Evolutionary conservation across 1,140 invertebrate genomes (phyloP).

Genomic region (Drosophila rufa): DNA sequence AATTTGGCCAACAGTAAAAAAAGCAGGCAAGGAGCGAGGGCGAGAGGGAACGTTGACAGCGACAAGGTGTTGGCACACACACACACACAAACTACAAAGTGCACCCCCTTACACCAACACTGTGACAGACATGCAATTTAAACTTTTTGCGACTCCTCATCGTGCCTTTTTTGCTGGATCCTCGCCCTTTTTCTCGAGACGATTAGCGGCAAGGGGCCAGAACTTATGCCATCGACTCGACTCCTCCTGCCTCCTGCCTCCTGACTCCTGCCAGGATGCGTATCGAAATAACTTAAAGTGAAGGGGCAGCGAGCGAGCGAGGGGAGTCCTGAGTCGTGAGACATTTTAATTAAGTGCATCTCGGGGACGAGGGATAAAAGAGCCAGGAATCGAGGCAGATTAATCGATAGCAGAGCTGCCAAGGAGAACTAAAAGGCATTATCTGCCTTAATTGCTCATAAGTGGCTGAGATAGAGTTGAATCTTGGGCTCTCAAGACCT

Average conservation of each 20-base stretch:
- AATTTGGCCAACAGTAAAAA: constrained; percentile 47
- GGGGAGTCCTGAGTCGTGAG: constrained; percentile 1
- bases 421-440: constrained; percentile 1
- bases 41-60: constrained; percentile 31
- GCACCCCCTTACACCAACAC: constrained; percentile 4
- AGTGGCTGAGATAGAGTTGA: constrained; percentile 2
- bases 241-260: neutral
- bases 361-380: constrained; percentile 11
- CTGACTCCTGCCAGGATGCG: constrained; percentile 12
- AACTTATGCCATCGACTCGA: constrained; percentile 47
- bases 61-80: constrained; percentile 46
- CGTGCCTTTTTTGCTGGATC: neutral
- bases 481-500: neutral
- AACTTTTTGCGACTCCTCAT: constrained; percentile 24
- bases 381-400: constrained; percentile 10
- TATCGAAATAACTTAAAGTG: constrained; percentile 54
- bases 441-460: constrained; percentile 21
- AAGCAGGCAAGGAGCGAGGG: neutral
- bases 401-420: constrained; percentile 17
- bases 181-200: neutral
- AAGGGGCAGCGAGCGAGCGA: neutral
- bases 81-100: constrained; percentile 6
- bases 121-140: constrained; percentile 58
- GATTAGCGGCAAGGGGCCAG: constrained; percentile 39
- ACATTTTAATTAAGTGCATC: constrained; percentile 65